A percentile compares a stretch with the other conserved stretches of the same genome.
These are phyloP conservation scores for Drosophila triauraria DNA, from an alignment of 1,140 invertebrate species.

Conservation along the genomic window DNA sequence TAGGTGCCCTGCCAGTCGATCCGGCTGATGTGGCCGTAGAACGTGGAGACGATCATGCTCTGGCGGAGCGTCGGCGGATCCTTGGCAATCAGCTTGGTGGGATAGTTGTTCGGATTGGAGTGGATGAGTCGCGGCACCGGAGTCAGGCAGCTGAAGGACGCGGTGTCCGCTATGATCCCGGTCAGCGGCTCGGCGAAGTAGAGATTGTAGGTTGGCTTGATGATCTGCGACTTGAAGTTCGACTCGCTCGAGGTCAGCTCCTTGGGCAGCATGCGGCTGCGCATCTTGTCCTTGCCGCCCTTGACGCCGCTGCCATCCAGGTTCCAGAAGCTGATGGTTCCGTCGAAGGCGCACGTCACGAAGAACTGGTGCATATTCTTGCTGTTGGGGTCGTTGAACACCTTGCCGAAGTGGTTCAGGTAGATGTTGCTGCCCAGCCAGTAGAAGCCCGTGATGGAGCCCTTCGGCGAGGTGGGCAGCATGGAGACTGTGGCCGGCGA, in stretches of 20 bases:
- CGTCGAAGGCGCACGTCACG: conserved; percentile 88
- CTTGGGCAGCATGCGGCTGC: conserved; percentile 85
- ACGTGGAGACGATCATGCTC: conserved; percentile 74
- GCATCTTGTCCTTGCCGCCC: conserved; percentile 28
- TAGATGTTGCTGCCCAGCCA: conserved; percentile 88
- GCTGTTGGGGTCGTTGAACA: conserved; percentile 80
- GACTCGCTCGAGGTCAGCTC: conserved; percentile 87
- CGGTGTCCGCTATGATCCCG: conserved; percentile 73
- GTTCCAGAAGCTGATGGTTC: conserved; percentile 90
- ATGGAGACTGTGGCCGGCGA: conserved; percentile 87
- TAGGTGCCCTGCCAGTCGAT: conserved; percentile 85
- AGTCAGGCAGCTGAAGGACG: conserved; percentile 45
- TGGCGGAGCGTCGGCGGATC: conserved; percentile 78
- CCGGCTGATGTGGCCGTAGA: conserved; percentile 58
- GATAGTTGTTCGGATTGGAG: conserved; percentile 55
- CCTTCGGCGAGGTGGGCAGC: conserved; percentile 87
- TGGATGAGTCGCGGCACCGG: conserved; percentile 28
- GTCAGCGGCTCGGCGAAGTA: conserved; percentile 85
- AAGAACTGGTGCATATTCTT: conserved; percentile 87
- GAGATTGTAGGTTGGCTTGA: conserved; percentile 88
- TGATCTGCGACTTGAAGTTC: conserved; percentile 86
- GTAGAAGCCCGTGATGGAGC: conserved; percentile 87
- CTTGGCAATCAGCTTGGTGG: conserved; percentile 74
- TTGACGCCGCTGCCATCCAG: conserved; percentile 84
- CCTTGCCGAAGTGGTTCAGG: conserved; percentile 87